Conservation (phyloP, 2,113 vertebrate species). For the Thamnophis sirtalis region DNA sequence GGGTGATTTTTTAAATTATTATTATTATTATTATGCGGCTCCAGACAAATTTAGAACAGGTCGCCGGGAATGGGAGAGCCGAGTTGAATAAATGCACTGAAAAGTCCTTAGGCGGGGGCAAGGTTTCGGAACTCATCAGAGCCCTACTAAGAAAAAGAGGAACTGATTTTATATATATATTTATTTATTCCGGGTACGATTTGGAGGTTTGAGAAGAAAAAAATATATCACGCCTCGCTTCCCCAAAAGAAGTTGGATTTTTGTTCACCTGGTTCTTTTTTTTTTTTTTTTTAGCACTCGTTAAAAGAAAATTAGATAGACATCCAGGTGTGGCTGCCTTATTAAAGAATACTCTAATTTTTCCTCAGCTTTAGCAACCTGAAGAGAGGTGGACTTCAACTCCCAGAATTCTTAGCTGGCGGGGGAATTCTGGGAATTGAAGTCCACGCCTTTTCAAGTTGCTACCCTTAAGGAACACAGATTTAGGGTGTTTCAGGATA, state of each 20-base stretch:
- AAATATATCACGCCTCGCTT: not conserved
- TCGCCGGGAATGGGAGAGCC: slow-evolving; percentile 1
- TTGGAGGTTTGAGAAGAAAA: not conserved
- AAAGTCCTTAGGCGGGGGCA: fast-evolving
- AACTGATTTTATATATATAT: not conserved
- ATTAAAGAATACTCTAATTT: fast-evolving
- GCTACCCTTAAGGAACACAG: too few relatives aligned
- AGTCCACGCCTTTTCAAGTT: too few relatives aligned
- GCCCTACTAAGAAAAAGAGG: not conserved
- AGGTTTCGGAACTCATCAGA: not conserved
- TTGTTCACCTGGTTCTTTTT: not conserved
- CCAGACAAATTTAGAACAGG: slow-evolving; percentile 2
- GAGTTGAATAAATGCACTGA: slow-evolving; percentile 21
- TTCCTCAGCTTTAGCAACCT: not conserved
- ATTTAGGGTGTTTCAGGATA: not conserved
- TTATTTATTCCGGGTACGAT: too few relatives aligned
- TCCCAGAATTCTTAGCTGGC: not conserved
- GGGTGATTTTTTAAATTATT: too few relatives aligned
- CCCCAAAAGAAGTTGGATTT: not conserved
- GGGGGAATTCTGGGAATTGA: not conserved
- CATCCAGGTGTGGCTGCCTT: not conserved
- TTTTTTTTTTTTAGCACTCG: too few relatives aligned
- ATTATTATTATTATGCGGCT: slow-evolving; percentile 6
- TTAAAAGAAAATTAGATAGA: not conserved
- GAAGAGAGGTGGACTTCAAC: not conserved